Evolutionary conservation across 2,888 invertebrate species (phyloP), one percentile per base, ranked within the genome.

Genomic region (Biston betularia): DNA sequence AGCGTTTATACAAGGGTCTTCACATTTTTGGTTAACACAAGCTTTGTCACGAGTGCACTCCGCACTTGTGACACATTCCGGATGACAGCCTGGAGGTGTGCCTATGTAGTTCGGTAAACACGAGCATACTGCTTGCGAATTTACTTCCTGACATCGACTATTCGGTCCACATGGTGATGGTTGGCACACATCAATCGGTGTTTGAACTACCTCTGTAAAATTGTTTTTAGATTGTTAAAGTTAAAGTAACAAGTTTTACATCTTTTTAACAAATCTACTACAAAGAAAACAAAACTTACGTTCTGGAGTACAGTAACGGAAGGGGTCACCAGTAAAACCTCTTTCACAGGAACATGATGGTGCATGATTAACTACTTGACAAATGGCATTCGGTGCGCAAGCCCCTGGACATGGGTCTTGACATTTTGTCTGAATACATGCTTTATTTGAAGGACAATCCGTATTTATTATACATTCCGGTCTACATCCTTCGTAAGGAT

Each of bases 151-250:
- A 80, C 97, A 97, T 78, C 96, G 94, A 59, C 97, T 96, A 79
- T 97, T 97, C 42, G 96, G 94, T 57, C 97, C 97, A 83, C 97
- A 97, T 4, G 96, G 96, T 24, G 96, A 95, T 38, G 96, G 96
- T 65, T 94, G 92, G 78, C 97, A 97, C 0, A 96, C 96, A 78
- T 95, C 89, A 34, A 86, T 71, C 77, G 85, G 86, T 68, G 71
- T 75, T 49, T 88, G 80, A 56, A 73, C 67, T 42, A 83, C 77
- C 80, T 84, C 92, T 89, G 79, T 52, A 82, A 84, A 15, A 14
- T 56, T 38, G 15, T 38, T 1, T 14, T 14, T n/a, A 24, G 10
- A 11, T 38, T 9, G 46, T 62, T 48, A 54, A 3, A 34, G 11
- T 60, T 38, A 40, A 38, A 68, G 52, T 45, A 57, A 68, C 58